phyloP scores from a whole-genome alignment of 1,140 invertebrate species.

The Druon quercuslanigerum region DNA sequence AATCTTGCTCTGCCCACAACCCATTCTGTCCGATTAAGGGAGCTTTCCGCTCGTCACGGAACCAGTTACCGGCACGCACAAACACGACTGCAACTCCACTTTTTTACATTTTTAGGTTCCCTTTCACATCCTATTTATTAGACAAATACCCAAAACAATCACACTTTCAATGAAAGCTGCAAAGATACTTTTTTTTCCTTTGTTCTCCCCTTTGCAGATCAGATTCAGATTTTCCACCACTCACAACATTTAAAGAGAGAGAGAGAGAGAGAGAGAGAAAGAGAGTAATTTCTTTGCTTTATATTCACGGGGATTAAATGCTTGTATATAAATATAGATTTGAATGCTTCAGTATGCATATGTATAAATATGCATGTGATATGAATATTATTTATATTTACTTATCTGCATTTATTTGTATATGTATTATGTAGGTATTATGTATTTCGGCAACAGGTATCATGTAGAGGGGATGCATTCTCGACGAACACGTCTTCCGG shows the following conservation, averaged over 20 bases:
- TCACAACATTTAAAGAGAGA: no score
- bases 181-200: neutral
- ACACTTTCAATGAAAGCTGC: neutral
- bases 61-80: neutral
- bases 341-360: neutral
- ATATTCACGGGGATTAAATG: no score
- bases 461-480: no score
- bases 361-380: neutral
- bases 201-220: neutral
- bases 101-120: constrained; percentile 29
- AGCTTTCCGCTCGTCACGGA: constrained; percentile 43
- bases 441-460: no score
- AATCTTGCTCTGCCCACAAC: constrained; percentile 79
- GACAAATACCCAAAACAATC: neutral
- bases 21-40: constrained; percentile 68
- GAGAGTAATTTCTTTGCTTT: no score
- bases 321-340: no score
- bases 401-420: neutral
- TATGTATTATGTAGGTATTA: neutral
- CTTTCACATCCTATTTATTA: neutral
- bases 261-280: no score
- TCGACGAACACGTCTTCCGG: no score
- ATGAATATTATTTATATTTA: neutral
- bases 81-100: neutral
- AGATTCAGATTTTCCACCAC: no score